Conservation (phyloP, 2,113 vertebrate genomes). For the Psilopogon haemacephalus region DNA sequence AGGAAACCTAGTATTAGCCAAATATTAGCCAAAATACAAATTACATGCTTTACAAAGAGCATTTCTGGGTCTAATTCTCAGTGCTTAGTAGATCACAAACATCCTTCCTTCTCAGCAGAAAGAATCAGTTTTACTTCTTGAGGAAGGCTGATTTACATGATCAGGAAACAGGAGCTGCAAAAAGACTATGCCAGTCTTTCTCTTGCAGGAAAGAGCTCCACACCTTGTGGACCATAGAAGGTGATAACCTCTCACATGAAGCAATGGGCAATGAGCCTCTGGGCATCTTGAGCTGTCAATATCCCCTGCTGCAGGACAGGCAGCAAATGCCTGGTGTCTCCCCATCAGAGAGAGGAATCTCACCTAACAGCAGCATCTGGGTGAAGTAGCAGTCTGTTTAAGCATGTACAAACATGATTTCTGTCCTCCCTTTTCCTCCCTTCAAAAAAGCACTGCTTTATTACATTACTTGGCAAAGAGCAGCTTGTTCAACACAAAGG, state of each 20-base stretch:
- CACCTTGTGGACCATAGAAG: background rate
- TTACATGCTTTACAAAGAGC: background rate
- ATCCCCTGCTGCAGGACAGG: background rate
- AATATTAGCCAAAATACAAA: background rate
- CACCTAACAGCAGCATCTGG: background rate
- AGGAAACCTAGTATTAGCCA: background rate
- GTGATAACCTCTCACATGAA: fast-evolving
- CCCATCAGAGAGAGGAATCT: fast-evolving
- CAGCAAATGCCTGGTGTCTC: background rate
- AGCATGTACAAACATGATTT: background rate
- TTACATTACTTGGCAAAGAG: background rate
- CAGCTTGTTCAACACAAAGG: background rate
- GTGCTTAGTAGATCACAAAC: background rate
- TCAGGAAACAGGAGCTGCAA: background rate
- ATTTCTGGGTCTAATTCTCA: background rate
- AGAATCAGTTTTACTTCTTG: background rate
- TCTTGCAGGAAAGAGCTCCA: background rate
- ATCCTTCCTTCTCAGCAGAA: background rate
- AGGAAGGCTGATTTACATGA: background rate
- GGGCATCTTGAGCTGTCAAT: background rate
- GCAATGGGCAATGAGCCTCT: fast-evolving
- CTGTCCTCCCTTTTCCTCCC: background rate
- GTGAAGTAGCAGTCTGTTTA: background rate
- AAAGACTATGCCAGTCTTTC: background rate
- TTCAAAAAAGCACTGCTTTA: background rate